Conservation (phyloP, 2,888 invertebrate species). For the Itoplectis maculator region DNA sequence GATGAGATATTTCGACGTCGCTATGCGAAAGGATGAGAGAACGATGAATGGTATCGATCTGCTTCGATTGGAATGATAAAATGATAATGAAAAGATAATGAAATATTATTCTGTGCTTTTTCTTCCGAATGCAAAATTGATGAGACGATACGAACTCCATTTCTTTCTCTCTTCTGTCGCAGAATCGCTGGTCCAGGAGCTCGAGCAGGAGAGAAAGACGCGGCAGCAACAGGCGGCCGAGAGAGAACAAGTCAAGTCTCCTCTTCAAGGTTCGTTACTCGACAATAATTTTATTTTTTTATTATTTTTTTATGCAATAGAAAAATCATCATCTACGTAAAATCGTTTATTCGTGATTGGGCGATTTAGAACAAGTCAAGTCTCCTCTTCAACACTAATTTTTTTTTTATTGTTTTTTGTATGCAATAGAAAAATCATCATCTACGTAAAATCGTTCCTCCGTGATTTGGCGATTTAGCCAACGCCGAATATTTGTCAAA, state of each 20-base stretch:
- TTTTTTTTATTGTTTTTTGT: too few species aligned
- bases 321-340: slow-evolving; percentile 34
- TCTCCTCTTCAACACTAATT: too few species aligned
- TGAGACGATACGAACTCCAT: slow-evolving; percentile 63
- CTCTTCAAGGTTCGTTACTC: slow-evolving; percentile 88
- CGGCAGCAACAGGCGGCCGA: slow-evolving; percentile 92
- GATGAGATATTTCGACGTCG: slow-evolving; percentile 5
- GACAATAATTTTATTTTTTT: slow-evolving; percentile 42
- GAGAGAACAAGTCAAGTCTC: slow-evolving; percentile 92
- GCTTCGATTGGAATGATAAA: neutral
- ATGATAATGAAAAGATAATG: neutral
- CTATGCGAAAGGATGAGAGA: slow-evolving; percentile 56
- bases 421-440: slow-evolving; percentile 40
- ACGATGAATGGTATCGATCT: slow-evolving; percentile 46
- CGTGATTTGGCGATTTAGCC: too few species aligned
- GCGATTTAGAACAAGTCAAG: too few species aligned
- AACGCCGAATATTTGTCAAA: slow-evolving; percentile 30
- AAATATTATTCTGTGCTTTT: neutral
- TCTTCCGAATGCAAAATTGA: neutral
- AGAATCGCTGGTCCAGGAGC: slow-evolving; percentile 93
- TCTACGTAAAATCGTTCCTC: slow-evolving; percentile 34
- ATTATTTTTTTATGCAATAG: too few species aligned
- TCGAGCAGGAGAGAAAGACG: slow-evolving; percentile 94
- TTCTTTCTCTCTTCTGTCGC: slow-evolving; percentile 84
- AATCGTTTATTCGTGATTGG: slow-evolving; percentile 43